Evolutionary conservation across 2,888 invertebrate genomes (phyloP).

Genomic region (Epistrophe grossulariae): DNA sequence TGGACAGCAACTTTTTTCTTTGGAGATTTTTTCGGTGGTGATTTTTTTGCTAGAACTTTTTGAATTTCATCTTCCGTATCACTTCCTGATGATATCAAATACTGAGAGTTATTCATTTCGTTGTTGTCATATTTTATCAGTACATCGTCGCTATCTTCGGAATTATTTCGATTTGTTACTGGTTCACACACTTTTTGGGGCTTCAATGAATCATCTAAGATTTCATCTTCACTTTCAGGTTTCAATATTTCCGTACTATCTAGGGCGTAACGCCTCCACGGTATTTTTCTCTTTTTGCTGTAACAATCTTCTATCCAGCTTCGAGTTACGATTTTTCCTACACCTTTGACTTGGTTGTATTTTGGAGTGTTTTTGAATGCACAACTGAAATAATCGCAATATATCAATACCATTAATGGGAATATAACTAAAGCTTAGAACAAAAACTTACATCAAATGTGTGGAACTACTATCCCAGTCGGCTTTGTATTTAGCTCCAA

Average conservation of each 20-base stretch:
- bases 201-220: constrained; percentile 78
- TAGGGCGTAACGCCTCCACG: constrained; percentile 83
- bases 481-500: constrained; percentile 91
- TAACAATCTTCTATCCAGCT: constrained; percentile 91
- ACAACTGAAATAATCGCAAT: constrained; percentile 86
- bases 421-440: constrained; percentile 84
- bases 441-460: constrained; percentile 90
- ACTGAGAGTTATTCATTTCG: neutral
- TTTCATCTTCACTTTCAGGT: constrained; percentile 82
- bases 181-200: constrained; percentile 45
- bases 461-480: constrained; percentile 92
- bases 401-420: neutral
- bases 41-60: constrained; percentile 75
- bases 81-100: constrained; percentile 78
- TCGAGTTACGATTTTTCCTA: constrained; percentile 87
- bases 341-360: constrained; percentile 88
- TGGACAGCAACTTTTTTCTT: too few species aligned
- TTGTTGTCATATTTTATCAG: constrained; percentile 22
- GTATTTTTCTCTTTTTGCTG: constrained; percentile 84
- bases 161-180: neutral
- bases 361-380: constrained; percentile 96
- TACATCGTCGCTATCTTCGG: constrained; percentile 48
- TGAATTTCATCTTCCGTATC: constrained; percentile 83
- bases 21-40: constrained; percentile 18
- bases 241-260: constrained; percentile 78